Conservation (phyloP, 1,140 invertebrate species). For the Cheumatopsyche charites region DNA sequence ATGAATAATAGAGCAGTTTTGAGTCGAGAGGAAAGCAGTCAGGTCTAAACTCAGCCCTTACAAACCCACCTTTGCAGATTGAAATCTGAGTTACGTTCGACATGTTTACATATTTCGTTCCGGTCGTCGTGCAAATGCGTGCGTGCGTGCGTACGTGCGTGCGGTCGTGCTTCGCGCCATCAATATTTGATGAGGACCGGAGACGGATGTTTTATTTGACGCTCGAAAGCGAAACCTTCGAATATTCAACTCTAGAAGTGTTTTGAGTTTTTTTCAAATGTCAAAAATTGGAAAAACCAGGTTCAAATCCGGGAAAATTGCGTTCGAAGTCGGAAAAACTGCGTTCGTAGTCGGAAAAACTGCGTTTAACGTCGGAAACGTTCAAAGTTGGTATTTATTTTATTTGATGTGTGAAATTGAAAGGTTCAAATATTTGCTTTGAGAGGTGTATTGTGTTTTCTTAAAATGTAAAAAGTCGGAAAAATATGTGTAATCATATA, state of each 20-base stretch:
- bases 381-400: no score
- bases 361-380: no score
- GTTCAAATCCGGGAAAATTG: no score
- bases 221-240: conserved; percentile 47
- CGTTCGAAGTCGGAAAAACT: no score
- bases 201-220: conserved; percentile 49
- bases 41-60: conserved; percentile 18
- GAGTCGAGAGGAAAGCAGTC: conserved; percentile 23
- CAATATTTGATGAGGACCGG: conserved; percentile 48
- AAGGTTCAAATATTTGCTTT: no score
- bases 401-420: no score
- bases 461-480: no score
- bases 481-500: no score
- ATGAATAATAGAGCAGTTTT: conserved; percentile 48
- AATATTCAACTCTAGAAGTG: conserved; percentile 24
- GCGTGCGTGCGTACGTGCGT: conserved; percentile 15
- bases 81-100: conserved; percentile 50
- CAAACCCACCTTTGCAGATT: conserved; percentile 41
- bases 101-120: conserved; percentile 50
- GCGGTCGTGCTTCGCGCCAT: conserved; percentile 42
- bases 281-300: no score
- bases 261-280: no score
- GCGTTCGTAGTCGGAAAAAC: no score
- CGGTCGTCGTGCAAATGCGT: conserved; percentile 28
- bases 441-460: no score